Conservation (phyloP, 2,113 vertebrate species). For the Aspidoscelis tigris region DNA sequence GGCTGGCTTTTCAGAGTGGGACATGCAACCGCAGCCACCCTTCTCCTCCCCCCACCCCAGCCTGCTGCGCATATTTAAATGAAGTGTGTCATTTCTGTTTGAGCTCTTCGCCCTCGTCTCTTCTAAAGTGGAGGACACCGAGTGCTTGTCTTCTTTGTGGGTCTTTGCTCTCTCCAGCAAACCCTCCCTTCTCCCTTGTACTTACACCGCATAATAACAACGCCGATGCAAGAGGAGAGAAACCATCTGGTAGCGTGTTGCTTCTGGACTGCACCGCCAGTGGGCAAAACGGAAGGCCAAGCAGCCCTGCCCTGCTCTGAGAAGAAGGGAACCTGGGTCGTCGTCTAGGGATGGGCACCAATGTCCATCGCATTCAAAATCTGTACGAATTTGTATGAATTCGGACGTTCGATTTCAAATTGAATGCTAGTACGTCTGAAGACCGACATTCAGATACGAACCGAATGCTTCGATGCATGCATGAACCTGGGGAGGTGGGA, state of each 20-base stretch:
- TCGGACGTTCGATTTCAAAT: no score
- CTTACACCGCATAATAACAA: not conserved
- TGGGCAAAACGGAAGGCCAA: no score
- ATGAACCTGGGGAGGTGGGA: no score
- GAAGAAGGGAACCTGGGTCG: not conserved
- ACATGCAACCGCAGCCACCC: rapidly evolving
- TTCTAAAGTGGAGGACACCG: not conserved
- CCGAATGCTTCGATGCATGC: no score
- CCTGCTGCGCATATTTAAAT: rapidly evolving
- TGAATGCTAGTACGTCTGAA: no score
- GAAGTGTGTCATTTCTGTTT: not conserved
- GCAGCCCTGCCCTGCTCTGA: not conserved
- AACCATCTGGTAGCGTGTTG: not conserved
- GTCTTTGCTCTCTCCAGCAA: not conserved
- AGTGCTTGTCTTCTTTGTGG: not conserved
- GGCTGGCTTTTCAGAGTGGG: slow-evolving; percentile 4
- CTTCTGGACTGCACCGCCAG: no score
- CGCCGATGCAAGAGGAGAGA: no score
- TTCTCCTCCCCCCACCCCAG: rapidly evolving
- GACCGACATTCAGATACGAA: no score
- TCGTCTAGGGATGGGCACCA: no score
- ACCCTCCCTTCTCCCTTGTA: not conserved
- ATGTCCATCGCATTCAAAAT: no score
- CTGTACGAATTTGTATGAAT: no score
- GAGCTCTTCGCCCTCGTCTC: not conserved